These are phyloP conservation scores for Drosophila gunungcola DNA, from an alignment of 1,140 invertebrate species.

Conservation along the genomic window DNA sequence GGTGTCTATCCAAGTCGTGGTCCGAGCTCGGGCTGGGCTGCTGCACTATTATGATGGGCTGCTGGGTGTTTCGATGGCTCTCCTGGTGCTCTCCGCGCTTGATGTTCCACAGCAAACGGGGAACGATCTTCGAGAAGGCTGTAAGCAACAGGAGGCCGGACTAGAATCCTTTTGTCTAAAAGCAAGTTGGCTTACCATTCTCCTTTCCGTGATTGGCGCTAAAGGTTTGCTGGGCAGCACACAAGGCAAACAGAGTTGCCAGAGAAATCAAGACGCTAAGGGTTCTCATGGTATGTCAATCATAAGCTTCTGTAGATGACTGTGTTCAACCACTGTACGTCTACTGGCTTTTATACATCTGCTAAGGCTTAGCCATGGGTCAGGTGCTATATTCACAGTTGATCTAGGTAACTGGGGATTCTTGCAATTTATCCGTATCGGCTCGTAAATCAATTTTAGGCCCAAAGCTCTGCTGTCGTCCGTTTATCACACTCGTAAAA, in stretches of 20 bases:
- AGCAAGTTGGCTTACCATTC: not conserved
- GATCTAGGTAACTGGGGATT: slow-evolving; percentile 23
- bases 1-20: slow-evolving; percentile 17
- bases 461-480: slow-evolving; percentile 1
- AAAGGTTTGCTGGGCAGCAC: slow-evolving; percentile 5
- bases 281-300: slow-evolving; percentile 39
- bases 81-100: slow-evolving; percentile 25
- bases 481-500: slow-evolving; percentile 65
- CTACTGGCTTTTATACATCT: slow-evolving; percentile 54
- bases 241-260: slow-evolving; percentile 6
- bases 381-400: slow-evolving; percentile 35
- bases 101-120: slow-evolving; percentile 51
- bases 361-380: slow-evolving; percentile 21
- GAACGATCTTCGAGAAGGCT: slow-evolving; percentile 36
- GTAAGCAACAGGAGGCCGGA: no score
- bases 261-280: slow-evolving; percentile 25
- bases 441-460: slow-evolving; percentile 63
- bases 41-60: slow-evolving; percentile 47
- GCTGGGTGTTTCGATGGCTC: slow-evolving; percentile 14
- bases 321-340: slow-evolving; percentile 16
- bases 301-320: slow-evolving; percentile 37
- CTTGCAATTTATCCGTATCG: slow-evolving; percentile 45
- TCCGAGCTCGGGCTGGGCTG: slow-evolving; percentile 16
- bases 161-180: no score
- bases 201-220: slow-evolving; percentile 5